These are phyloP conservation scores for Gryllus longicercus DNA, from an alignment of 2,888 invertebrate species.

Conservation along the genomic window DNA sequence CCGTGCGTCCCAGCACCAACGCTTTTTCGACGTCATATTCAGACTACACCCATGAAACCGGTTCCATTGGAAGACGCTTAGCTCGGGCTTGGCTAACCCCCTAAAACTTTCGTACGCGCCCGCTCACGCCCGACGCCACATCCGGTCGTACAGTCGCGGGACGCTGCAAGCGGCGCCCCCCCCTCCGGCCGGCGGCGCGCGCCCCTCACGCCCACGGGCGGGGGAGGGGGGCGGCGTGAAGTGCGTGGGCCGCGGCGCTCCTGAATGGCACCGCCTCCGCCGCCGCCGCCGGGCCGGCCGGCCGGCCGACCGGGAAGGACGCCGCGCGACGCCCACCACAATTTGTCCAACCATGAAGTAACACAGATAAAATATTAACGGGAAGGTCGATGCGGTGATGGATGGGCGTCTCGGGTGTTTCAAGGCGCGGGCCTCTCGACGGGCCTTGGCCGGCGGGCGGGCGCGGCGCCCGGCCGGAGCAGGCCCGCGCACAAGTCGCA, in stretches of 20 bases:
- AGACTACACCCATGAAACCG: slow-evolving; percentile 35
- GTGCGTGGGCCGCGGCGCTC: not conserved
- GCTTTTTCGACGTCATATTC: slow-evolving; percentile 33
- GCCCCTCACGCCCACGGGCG: too few species aligned
- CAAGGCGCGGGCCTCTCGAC: too few species aligned
- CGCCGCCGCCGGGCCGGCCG: not conserved
- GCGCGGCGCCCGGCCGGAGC: too few species aligned
- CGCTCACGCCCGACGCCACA: not conserved
- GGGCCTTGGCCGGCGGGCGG: too few species aligned
- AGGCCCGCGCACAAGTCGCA: too few species aligned
- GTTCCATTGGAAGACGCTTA: slow-evolving; percentile 30
- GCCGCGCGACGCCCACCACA: too few species aligned
- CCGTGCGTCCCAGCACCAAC: slow-evolving; percentile 32
- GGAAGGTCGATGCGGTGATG: too few species aligned
- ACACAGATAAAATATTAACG: too few species aligned
- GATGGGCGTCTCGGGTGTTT: too few species aligned
- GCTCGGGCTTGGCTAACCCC: slow-evolving; percentile 17
- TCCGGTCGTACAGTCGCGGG: slow-evolving; percentile 9
- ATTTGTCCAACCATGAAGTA: too few species aligned
- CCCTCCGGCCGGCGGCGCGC: too few species aligned
- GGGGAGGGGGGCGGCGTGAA: not conserved
- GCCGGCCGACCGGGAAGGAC: too few species aligned
- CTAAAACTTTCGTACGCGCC: not conserved
- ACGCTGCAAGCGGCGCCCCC: not conserved
- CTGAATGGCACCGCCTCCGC: not conserved